A percentile compares a stretch with the other conserved stretches of the same genome.
These are phyloP conservation scores for Plestiodon gilberti DNA, from an alignment of 2,113 vertebrate species.

Conservation along the genomic window DNA sequence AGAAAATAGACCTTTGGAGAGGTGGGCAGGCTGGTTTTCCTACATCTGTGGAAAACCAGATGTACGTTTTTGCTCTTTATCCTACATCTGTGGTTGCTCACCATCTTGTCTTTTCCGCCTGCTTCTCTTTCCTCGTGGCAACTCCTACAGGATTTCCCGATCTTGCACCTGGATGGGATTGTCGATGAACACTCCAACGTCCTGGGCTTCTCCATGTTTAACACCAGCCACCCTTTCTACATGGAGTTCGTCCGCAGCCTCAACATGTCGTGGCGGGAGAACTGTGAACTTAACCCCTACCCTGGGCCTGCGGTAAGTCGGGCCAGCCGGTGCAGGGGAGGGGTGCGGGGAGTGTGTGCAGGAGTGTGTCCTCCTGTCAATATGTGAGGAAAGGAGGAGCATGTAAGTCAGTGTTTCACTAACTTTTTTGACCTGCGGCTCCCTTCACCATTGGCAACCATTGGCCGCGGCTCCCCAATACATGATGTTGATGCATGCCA, in stretches of 20 bases:
- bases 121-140: slow-evolving; percentile 24
- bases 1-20: too few species aligned
- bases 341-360: too few species aligned
- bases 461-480: too few species aligned
- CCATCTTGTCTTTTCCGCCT: slow-evolving; percentile 26
- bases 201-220: slow-evolving; percentile 93
- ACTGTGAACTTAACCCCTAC: slow-evolving; percentile 87
- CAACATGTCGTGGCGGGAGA: slow-evolving; percentile 94
- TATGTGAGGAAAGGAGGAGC: background rate
- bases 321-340: background rate
- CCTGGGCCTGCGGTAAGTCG: slow-evolving; percentile 86
- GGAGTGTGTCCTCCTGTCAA: background rate
- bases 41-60: too few species aligned
- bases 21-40: too few species aligned
- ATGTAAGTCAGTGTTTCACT: too few species aligned
- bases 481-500: too few species aligned
- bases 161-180: slow-evolving; percentile 87
- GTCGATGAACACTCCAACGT: slow-evolving; percentile 91
- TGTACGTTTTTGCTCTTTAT: too few species aligned
- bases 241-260: slow-evolving; percentile 92
- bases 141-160: slow-evolving; percentile 85
- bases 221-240: slow-evolving; percentile 93
- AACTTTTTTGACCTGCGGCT: too few species aligned
- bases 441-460: too few species aligned
- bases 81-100: background rate